phyloP scores from a whole-genome alignment of 2,888 invertebrate species.

The Acanthococcus lagerstroemiae region DNA sequence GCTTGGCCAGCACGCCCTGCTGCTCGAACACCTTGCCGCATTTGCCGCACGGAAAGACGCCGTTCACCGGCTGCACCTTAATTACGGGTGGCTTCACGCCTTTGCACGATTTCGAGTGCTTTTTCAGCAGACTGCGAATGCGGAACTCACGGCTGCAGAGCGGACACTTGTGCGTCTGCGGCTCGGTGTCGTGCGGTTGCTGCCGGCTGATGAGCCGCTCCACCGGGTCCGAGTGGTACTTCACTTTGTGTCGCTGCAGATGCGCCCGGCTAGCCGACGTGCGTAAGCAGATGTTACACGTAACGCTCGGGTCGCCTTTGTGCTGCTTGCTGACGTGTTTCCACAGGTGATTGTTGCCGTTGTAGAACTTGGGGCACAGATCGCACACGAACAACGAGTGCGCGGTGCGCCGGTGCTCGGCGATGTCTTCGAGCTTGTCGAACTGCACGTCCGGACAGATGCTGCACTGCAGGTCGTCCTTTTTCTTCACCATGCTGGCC shows the following conservation, averaged over 20 bases:
- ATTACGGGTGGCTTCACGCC: conserved; percentile 39
- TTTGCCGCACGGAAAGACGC: conserved; percentile 45
- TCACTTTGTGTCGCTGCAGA: conserved; percentile 46
- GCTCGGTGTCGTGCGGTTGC: neutral
- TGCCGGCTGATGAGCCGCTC: conserved; percentile 27
- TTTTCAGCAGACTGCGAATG: conserved; percentile 48
- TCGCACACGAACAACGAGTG: conserved; percentile 52
- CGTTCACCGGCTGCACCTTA: conserved; percentile 35
- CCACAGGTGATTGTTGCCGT: conserved; percentile 52
- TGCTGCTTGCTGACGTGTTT: conserved; percentile 53
- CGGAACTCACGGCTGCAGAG: conserved; percentile 42
- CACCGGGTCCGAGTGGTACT: conserved; percentile 36
- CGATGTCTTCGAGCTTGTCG: conserved; percentile 45
- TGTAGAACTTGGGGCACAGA: conserved; percentile 51
- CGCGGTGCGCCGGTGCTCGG: conserved; percentile 46
- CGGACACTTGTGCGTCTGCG: conserved; percentile 29
- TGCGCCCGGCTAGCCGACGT: conserved; percentile 52
- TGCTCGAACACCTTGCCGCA: conserved; percentile 48
- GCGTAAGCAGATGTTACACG: conserved; percentile 49
- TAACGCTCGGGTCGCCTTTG: conserved; percentile 50
- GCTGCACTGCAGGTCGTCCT: conserved; percentile 36
- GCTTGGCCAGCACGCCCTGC: conserved; percentile 47
- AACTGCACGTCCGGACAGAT: conserved; percentile 40
- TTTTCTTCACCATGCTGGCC: conserved; percentile 25
- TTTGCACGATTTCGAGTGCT: conserved; percentile 50